Evolutionary conservation across 1,140 invertebrate species (phyloP).

Genomic region (Paralvinella palmiformis): DNA sequence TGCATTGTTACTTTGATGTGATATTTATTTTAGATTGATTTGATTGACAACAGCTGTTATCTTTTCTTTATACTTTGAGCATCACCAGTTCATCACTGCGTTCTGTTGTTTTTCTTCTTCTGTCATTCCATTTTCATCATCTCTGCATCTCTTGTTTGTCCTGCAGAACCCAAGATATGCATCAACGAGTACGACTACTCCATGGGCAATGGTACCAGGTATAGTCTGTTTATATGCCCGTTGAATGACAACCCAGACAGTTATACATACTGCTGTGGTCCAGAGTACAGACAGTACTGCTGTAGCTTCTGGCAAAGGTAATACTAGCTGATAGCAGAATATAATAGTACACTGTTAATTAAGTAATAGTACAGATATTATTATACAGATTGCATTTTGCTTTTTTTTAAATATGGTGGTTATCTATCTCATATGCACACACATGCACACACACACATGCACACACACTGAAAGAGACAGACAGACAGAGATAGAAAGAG

Average conservation of each 20-base stretch:
- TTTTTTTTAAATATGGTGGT: neutral
- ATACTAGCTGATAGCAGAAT: too few species aligned
- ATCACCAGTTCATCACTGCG: too few species aligned
- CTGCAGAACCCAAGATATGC: constrained; percentile 9
- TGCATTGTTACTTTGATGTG: too few species aligned
- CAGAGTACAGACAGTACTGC: constrained; percentile 5
- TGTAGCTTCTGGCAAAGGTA: constrained; percentile 12
- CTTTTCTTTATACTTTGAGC: too few species aligned
- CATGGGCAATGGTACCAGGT: constrained; percentile 4
- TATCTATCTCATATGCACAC: neutral
- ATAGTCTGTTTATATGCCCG: constrained; percentile 7
- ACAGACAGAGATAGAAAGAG: neutral
- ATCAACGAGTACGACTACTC: constrained; percentile 5
- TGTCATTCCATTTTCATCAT: too few species aligned
- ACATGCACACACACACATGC: neutral
- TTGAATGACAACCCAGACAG: neutral
- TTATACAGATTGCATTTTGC: neutral
- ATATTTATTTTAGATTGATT: too few species aligned
- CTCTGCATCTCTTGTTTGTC: neutral
- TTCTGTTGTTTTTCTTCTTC: too few species aligned
- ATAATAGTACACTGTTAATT: neutral
- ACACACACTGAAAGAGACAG: neutral
- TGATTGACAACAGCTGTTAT: too few species aligned
- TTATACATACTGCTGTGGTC: constrained; percentile 8
- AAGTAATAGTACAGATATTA: neutral